These are phyloP conservation scores for Mobula birostris DNA, from an alignment of 2,113 vertebrate genomes.

Conservation along the genomic window DNA sequence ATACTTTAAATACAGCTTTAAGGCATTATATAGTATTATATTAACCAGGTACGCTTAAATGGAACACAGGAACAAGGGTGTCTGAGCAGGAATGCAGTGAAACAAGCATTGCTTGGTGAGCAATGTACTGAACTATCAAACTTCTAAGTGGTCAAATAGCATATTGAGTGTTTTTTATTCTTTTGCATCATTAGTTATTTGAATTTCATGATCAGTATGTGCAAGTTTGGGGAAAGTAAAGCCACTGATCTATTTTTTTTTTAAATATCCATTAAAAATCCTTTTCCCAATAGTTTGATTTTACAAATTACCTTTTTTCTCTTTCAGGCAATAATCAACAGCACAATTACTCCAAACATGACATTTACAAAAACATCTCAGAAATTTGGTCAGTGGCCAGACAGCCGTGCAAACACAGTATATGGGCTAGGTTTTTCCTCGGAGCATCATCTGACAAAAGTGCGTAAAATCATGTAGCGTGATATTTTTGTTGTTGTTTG, in stretches of 20 bases:
- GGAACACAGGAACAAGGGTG: too few relatives aligned
- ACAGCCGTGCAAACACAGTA: slow-evolving; percentile 95
- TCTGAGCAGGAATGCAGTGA: too few relatives aligned
- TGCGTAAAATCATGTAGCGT: slow-evolving; percentile 46
- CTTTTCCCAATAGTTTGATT: neutral
- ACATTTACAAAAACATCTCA: slow-evolving; percentile 98
- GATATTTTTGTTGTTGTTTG: neutral
- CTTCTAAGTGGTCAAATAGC: too few relatives aligned
- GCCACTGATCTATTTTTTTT: neutral
- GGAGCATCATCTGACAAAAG: slow-evolving; percentile 94
- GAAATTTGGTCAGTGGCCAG: slow-evolving; percentile 98
- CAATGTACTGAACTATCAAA: too few relatives aligned
- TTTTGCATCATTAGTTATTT: neutral
- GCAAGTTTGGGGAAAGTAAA: neutral
- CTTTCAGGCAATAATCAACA: slow-evolving; percentile 98
- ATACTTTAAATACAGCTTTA: too few relatives aligned
- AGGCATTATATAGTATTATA: too few relatives aligned
- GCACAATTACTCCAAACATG: slow-evolving; percentile 99
- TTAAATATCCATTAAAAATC: neutral
- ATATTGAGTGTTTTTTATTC: too few relatives aligned
- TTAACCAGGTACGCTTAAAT: too few relatives aligned
- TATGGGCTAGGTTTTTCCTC: slow-evolving; percentile 98
- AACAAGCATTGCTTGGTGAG: too few relatives aligned
- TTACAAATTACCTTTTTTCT: slow-evolving; percentile 42
- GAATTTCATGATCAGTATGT: neutral